Conservation (phyloP, 2,797 vertebrate genomes). For the Peromyscus eremicus region DNA sequence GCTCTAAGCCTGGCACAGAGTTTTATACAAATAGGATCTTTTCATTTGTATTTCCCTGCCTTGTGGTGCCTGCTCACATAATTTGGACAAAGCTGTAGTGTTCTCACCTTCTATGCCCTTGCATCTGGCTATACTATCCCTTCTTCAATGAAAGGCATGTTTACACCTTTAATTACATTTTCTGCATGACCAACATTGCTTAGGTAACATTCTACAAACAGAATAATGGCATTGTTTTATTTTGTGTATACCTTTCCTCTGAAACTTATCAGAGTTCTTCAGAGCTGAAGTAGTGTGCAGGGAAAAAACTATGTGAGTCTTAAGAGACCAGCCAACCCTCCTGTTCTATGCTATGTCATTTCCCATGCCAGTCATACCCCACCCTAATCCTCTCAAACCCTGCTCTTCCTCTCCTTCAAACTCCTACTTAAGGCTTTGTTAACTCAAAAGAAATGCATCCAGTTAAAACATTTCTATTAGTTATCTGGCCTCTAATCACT, state of each 20-base stretch:
- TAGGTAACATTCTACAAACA: neutral
- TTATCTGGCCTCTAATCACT: constrained; percentile 60
- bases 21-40: neutral
- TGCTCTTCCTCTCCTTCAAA: constrained; percentile 21
- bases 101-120: neutral
- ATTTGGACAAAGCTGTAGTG: neutral
- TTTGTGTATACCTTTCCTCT: neutral
- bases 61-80: neutral
- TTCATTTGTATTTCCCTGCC: neutral
- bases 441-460: constrained; percentile 26
- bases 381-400: neutral
- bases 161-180: neutral
- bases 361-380: neutral
- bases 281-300: neutral
- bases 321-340: neutral
- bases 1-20: neutral
- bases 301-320: neutral
- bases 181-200: neutral
- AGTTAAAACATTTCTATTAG: constrained; percentile 59
- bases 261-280: neutral
- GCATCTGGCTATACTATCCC: neutral
- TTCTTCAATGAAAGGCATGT: neutral
- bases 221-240: neutral
- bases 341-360: neutral
- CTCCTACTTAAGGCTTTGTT: neutral